Conservation (phyloP, 2,113 vertebrate species). For the Danionella cerebrum region DNA sequence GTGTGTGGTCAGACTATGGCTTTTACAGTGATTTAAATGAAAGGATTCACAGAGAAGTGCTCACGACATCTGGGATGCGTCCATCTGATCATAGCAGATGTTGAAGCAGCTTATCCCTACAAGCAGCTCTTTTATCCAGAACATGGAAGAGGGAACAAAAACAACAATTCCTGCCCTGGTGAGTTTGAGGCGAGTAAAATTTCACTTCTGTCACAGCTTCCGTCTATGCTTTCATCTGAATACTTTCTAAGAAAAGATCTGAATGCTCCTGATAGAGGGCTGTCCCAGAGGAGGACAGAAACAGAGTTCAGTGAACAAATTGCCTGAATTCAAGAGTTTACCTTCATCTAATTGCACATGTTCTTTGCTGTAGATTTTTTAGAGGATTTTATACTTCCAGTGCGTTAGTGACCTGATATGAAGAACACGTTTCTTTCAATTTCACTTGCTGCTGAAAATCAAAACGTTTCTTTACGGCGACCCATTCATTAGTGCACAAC, state of each 20-base stretch:
- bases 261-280: neutral
- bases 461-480: no score
- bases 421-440: no score
- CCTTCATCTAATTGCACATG: no score
- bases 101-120: constrained; percentile 11
- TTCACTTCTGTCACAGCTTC: neutral
- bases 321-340: neutral
- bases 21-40: neutral
- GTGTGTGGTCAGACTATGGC: neutral
- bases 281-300: neutral
- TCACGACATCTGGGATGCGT: neutral
- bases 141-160: neutral
- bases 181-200: neutral
- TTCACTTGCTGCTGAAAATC: no score
- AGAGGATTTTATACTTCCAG: no score
- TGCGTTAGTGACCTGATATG: no score
- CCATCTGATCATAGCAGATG: constrained; percentile 12
- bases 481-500: no score
- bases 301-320: constrained; percentile 3
- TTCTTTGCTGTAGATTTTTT: no score
- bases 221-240: constrained; percentile 9
- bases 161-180: neutral
- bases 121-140: neutral
- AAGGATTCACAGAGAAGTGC: neutral
- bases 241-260: constrained; percentile 30